Base-by-base conservation (phyloP, 2,888 invertebrate genomes). In the Napeogenes sylphis region DNA sequence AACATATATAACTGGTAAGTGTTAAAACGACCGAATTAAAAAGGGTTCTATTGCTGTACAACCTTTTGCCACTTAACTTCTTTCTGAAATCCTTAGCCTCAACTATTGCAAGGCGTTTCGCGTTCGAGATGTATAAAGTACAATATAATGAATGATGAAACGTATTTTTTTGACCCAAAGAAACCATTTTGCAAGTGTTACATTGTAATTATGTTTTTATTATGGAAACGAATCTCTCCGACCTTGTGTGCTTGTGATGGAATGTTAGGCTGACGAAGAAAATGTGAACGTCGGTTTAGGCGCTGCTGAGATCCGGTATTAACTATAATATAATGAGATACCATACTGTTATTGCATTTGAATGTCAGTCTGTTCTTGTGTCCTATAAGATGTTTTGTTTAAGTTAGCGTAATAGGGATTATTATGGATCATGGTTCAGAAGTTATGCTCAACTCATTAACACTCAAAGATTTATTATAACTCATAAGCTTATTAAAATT, bases 51-150 rank as follows among this genome's bases (percentile, higher is more conserved):
- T 71, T 69, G 74, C 78, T 77, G 71, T 73, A 70, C 73, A 72
- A 73, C 75, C 77, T 76, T 75, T 73, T 73, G 62, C 65, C 71
- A 70, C 75, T 69, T 70, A 73, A 74, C 74, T 74, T 81, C 78
- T 77, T 78, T 79, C 75, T 55, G 68, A 80, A 80, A 79, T 81
- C 84, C 82, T 82, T 79, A 75, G 76, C 72, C 73, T 71, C 69
- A 73, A 77, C 75, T 82, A 83, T 84, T 81, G 85, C 84, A 81
- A 86, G 83, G 80, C 79, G 77, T 75, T 77, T 82, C 78, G 81
- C 85, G 84, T 87, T 86, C 85, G 83, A 69, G 65, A 66, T 65
- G 65, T 66, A 71, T 70, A 73, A 70, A 59, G 62, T 86, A 85
- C 83, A 85, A 84, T 81, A 78, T 35, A 56, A 79, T 66, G 33